Evolutionary conservation across 2,888 invertebrate genomes (phyloP).

Genomic region (Epistrophe grossulariae): DNA sequence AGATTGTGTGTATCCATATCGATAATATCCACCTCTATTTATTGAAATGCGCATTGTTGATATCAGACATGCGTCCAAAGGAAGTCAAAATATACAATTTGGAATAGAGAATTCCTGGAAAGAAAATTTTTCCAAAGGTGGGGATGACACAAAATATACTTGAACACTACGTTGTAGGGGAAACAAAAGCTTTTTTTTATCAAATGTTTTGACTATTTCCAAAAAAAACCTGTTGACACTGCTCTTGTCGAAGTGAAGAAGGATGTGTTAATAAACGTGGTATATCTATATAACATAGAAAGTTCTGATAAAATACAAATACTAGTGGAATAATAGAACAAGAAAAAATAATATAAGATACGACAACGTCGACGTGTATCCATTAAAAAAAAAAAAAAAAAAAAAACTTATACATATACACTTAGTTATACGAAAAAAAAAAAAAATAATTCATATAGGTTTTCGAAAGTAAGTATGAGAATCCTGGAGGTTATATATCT

Average conservation of each 20-base stretch:
- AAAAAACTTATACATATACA: not conserved
- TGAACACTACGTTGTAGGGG: constrained; percentile 1
- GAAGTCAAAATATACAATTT: not conserved
- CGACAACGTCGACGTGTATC: not conserved
- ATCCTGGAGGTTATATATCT: constrained; percentile 9
- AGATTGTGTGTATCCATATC: constrained; percentile 36
- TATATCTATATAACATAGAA: constrained; percentile 26
- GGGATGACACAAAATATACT: not conserved
- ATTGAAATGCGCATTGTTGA: constrained; percentile 58
- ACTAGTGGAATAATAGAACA: constrained; percentile 10
- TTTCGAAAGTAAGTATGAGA: constrained; percentile 27
- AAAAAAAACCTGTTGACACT: constrained; percentile 72
- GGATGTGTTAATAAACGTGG: constrained; percentile 65
- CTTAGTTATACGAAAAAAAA: not conserved
- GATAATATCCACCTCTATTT: too few species aligned
- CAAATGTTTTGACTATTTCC: constrained; percentile 71
- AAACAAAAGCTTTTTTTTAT: constrained; percentile 55
- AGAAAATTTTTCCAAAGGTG: not conserved
- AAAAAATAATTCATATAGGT: constrained; percentile 22
- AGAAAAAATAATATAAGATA: constrained; percentile 8
- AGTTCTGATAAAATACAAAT: constrained; percentile 46
- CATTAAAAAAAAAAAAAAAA: not conserved
- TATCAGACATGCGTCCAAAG: constrained; percentile 53
- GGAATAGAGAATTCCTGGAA: constrained; percentile 48
- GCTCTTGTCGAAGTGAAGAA: constrained; percentile 50